Evolutionary conservation across 2,113 vertebrate species (phyloP).

Genomic region (Tichodroma muraria): DNA sequence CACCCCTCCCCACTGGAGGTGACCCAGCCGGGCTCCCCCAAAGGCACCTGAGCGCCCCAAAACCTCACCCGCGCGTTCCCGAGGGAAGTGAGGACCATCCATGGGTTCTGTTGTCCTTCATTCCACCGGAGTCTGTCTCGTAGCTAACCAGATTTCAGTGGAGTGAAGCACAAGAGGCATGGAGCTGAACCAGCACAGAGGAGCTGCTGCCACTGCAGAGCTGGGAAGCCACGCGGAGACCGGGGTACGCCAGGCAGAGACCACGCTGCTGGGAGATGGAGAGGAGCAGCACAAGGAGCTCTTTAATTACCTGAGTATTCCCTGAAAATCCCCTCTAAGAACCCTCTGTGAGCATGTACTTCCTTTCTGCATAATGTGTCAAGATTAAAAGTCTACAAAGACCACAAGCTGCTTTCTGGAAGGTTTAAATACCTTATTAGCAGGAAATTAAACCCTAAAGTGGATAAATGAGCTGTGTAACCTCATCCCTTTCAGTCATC

Average conservation of each 20-base stretch:
- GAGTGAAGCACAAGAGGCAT: conserved; percentile 97
- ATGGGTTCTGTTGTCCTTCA: conserved; percentile 96
- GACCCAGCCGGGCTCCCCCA: background rate
- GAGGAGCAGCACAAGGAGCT: background rate
- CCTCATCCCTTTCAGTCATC: background rate
- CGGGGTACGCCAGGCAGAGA: background rate
- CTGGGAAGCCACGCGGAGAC: background rate
- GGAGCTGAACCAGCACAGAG: conserved; percentile 66
- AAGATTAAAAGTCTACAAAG: conserved; percentile 50
- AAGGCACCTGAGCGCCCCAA: background rate
- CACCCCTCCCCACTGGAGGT: background rate
- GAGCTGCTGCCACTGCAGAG: background rate
- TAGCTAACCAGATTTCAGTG: conserved; percentile 98
- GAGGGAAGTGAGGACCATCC: conserved; percentile 60
- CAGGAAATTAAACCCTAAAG: conserved; percentile 21
- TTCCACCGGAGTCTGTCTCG: conserved; percentile 99
- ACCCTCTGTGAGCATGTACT: background rate
- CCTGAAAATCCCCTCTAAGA: background rate
- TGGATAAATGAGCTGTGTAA: background rate
- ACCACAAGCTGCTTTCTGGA: conserved; percentile 12
- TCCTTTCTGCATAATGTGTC: background rate
- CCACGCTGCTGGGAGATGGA: background rate
- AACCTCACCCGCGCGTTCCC: too few species aligned
- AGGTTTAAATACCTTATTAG: conserved; percentile 24
- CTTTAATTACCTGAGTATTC: background rate